Conservation (phyloP, 1,140 invertebrate genomes). For the Chlorops oryzae region DNA sequence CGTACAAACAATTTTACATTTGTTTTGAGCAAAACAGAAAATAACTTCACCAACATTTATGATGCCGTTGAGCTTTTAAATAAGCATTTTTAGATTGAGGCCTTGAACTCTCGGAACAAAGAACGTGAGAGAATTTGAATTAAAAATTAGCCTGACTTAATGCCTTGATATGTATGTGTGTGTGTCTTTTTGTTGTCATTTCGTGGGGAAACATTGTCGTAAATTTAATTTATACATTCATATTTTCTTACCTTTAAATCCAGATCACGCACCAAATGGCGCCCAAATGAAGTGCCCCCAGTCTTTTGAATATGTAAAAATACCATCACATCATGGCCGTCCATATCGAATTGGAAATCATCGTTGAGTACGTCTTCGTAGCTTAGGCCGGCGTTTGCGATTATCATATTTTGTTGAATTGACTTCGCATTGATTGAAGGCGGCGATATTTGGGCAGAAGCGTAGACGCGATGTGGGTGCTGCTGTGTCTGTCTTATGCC, state of each 20-base stretch:
- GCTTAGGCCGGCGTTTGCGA: constrained; percentile 56
- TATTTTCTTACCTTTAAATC: constrained; percentile 69
- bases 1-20: no score
- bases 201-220: no score
- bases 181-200: no score
- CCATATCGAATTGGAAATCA: constrained; percentile 81
- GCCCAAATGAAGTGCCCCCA: constrained; percentile 85
- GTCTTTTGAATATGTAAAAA: constrained; percentile 97
- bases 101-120: no score
- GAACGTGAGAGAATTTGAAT: no score
- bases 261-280: constrained; percentile 88
- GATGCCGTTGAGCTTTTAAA: no score
- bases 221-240: no score
- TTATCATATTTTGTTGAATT: constrained; percentile 40
- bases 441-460: not conserved
- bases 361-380: constrained; percentile 81
- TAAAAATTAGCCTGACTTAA: no score
- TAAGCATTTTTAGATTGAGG: no score
- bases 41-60: no score
- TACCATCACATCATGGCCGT: constrained; percentile 92
- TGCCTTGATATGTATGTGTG: no score
- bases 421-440: constrained; percentile 25
- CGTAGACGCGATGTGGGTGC: constrained; percentile 9
- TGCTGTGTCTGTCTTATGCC: not conserved
- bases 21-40: no score